Conservation (phyloP, 2,113 vertebrate species). For the Microcebus ravelobensis region DNA sequence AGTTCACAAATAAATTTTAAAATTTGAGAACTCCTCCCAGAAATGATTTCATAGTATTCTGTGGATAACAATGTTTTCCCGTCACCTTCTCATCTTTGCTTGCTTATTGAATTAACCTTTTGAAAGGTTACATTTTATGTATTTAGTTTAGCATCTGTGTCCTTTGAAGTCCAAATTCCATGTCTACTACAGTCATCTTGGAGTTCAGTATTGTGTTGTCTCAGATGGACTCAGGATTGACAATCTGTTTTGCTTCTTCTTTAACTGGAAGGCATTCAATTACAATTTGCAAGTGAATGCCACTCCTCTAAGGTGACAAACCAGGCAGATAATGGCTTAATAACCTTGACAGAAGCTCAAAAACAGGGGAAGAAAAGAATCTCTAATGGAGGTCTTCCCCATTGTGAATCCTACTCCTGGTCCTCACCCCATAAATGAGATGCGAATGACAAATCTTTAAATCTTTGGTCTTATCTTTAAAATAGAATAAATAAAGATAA, state of each 20-base stretch:
- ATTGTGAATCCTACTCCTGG: background rate
- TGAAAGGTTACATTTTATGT: background rate
- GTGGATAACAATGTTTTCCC: background rate
- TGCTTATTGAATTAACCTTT: background rate
- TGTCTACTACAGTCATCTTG: background rate
- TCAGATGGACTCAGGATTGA: background rate
- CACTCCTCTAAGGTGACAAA: background rate
- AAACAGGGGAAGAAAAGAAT: background rate
- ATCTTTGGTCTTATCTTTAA: constrained; percentile 17
- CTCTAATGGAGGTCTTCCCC: background rate
- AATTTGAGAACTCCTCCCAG: background rate
- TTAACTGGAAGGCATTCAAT: background rate
- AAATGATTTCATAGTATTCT: constrained; percentile 36
- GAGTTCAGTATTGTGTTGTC: background rate
- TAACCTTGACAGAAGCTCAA: background rate
- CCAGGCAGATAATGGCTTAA: background rate
- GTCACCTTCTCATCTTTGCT: background rate
- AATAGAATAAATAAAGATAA: background rate
- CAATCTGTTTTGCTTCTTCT: background rate
- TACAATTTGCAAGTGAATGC: background rate
- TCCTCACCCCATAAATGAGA: background rate
- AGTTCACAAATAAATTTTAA: constrained; percentile 52
- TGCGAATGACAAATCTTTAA: constrained; percentile 11
- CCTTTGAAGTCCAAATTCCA: constrained; percentile 30
- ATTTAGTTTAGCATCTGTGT: background rate